Evolutionary conservation across 2,888 invertebrate species (phyloP).

Genomic region (Nemurella pictetii): DNA sequence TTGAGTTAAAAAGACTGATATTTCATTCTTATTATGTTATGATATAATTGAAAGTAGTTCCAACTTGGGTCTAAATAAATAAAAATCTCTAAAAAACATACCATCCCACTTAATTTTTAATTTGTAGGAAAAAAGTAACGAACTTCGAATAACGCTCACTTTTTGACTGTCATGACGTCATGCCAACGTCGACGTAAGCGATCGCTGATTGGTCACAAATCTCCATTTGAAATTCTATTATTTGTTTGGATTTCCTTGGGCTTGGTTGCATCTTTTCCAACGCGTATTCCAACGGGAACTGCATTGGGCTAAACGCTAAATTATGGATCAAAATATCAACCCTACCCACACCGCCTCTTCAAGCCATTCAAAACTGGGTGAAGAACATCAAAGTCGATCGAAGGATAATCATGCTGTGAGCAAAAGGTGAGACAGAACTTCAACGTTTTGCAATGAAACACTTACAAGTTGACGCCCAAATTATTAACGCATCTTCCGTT

Average conservation of each 20-base stretch:
- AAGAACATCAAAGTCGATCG: constrained; percentile 70
- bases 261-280: constrained; percentile 12
- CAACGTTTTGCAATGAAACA: background rate
- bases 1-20: background rate
- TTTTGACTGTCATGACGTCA: background rate
- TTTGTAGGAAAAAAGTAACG: too few relatives aligned
- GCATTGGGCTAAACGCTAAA: background rate
- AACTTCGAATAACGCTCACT: background rate
- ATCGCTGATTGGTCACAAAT: constrained; percentile 15
- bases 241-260: constrained; percentile 20
- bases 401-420: constrained; percentile 87
- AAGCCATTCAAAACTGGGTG: constrained; percentile 74
- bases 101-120: too few relatives aligned
- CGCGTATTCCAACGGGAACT: background rate
- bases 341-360: constrained; percentile 75
- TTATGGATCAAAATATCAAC: constrained; percentile 84
- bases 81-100: too few relatives aligned
- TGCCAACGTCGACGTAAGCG: constrained; percentile 11
- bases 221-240: constrained; percentile 24
- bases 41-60: too few relatives aligned
- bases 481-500: background rate
- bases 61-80: too few relatives aligned
- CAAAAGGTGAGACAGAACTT: constrained; percentile 69
- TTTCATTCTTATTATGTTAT: too few relatives aligned
- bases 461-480: background rate